Base-by-base conservation (phyloP, 2,113 vertebrate species). In the Muscicapa adusta region DNA sequence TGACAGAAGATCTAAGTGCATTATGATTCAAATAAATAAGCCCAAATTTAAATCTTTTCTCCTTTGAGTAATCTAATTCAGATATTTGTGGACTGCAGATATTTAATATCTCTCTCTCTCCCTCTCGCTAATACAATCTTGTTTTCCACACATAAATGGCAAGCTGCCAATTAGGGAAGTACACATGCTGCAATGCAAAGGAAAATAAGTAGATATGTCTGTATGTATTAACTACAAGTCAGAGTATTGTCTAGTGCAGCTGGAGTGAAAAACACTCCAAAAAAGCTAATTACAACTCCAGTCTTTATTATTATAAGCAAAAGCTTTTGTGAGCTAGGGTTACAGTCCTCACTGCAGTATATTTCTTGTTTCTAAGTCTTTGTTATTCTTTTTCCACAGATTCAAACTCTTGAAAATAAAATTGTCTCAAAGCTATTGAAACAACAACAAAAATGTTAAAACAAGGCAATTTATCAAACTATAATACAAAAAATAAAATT, bases 231-330 rank as follows among this genome's bases (percentile, higher is more conserved):
- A 43, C 40, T 89, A 48, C 85, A 74, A 95, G 85, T 83, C 75
- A 76, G 36, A 94, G 53, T 85, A 89, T 94, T 95, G 89, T 94
- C 81, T 92, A 85, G 74, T 96, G 91, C 94, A 94, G 73, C 94
- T 96, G 89, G 95, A 95, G 70, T 89, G 74, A 93, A 91, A 94
- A 94, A 89, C 71, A 94, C 67, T 92, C 77, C 61, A 91, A 93
- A 94, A 93, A 85, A 85, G 19, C 66, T 87, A 91, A 93, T 96
- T 89, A 93, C 66, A 94, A 66, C 77, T 89, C 38, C 58, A 82
- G 34, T 54, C 71, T 82, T 94, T 50, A 89, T 93, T 85, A 94
- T 92, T 92, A 51, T 31, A 81, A 73, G 40, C 5, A 5, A 94
- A 91, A 92, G 50, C 50, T 89, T 89, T 89, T 89, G 45, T 89